Conservation (phyloP, 2,113 vertebrate genomes). For the Anhinga anhinga region DNA sequence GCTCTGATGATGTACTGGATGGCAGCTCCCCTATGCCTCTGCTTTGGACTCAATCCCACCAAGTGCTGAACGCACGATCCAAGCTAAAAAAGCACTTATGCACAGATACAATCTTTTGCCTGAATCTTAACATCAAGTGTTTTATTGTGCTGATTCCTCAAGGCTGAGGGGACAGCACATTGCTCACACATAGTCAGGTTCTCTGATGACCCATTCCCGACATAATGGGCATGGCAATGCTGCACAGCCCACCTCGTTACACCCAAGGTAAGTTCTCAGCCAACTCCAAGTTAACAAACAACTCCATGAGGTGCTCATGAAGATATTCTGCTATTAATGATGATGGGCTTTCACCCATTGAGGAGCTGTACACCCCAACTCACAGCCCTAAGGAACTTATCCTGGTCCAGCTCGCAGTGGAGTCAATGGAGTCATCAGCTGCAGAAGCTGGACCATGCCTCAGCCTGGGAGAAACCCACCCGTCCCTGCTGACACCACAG, state of each 20-base stretch:
- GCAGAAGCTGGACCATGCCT: not conserved
- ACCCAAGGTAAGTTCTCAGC: not conserved
- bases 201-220: rapidly evolving
- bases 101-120: not conserved
- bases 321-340: not conserved
- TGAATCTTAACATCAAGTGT: rapidly evolving
- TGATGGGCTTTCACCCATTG: not conserved
- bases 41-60: not conserved
- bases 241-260: rapidly evolving
- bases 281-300: not conserved
- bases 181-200: rapidly evolving
- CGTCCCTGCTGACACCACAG: not conserved
- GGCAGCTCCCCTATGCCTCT: not conserved
- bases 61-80: rapidly evolving
- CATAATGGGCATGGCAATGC: rapidly evolving
- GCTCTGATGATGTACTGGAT: not conserved
- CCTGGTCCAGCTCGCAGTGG: not conserved
- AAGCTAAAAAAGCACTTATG: not conserved
- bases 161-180: not conserved
- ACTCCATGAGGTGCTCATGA: rapidly evolving
- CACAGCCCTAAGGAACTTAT: not conserved
- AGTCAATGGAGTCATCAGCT: rapidly evolving
- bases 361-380: not conserved
- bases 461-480: not conserved
- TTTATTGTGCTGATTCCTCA: not conserved